Evolutionary conservation across 2,113 vertebrate genomes (phyloP), one percentile per base, ranked within the genome.

Genomic region (Eurystomus gularis): DNA sequence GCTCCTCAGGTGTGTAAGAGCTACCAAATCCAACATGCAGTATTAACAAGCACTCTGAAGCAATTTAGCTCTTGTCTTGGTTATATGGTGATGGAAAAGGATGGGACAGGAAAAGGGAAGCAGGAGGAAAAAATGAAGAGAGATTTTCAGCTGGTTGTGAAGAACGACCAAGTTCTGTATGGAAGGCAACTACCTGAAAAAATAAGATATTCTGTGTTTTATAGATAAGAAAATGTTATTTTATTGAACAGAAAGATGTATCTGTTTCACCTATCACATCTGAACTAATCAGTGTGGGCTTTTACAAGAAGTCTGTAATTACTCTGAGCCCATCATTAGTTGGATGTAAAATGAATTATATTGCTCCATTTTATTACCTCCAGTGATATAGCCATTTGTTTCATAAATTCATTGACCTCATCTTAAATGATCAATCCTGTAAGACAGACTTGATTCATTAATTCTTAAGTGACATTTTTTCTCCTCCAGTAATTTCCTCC

Each of bases 401-500:
- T 95, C 96, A 96, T 98, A 98, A 98, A 98, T 98, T 97, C 97
- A 98, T 97, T 98, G 98, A 98, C 98, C 98, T 97, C 97, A 93
- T 98, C 97, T 94, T 95, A 97, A 98, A 97, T 96, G 92, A 98
- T 97, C 96, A 96, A 94, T 97, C 96, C 92, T 97, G 39, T 93
- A 94, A 96, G 96, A 95, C 95, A 97, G 96, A 89, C 68, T 94
- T 97, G 97, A 98, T 98, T 98, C 93, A 98, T 98, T 98, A 97
- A 96, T 97, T 98, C 97, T 97, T 97, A 97, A 98, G 95, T 98
- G 97, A 97, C 87, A 88, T 40, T 93, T 98, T 97, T 96, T 97
- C 96, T 95, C 61, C 91, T 97, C 70, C 66, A 93, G 94, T 97
- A 95, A 97, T 97, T 97, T 97, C 85, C 81, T 76, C 57, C 12